Base-by-base conservation (phyloP, 2,888 invertebrate genomes). In the Drosophila affinis region DNA sequence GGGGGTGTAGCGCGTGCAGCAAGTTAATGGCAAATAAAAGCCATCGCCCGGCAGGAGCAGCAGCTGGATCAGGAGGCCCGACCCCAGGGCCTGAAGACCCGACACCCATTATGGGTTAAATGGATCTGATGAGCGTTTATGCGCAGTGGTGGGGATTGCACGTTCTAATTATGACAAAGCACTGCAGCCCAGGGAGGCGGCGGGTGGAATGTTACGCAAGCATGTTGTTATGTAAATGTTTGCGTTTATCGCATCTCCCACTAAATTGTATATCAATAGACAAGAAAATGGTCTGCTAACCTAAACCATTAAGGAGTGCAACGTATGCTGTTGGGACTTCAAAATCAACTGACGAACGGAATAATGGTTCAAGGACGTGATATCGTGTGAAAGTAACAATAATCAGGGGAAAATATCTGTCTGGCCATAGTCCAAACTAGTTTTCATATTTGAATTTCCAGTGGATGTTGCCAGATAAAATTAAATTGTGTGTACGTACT, bases 71-170 rank as follows among this genome's bases (percentile, higher is more conserved):
- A 54, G 62, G 34, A 51, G 39, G 62, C 54, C 54, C 51, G 72
- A 62, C 39, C 39, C 39, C 39, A 62, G 55, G 62, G 72, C 58
- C 58, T 52, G 58, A 69, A 51, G 46, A 55, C 74, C 73, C 67
- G 55, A 65, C 77, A 63, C 58, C 70, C 74, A 86, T 83, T 86
- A 82, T 60, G 65, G 78, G 78, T 70, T 86, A 83, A 83, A 88
- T 88, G 83, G 88, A 83, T 86, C 86, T 86, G 88, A 83, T 88
- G 86, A 83, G 87, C 88, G 86, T 80, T 83, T 79, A 78, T 80
- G 72, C 83, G 77, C 69, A 67, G 74, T 54, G 48, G 74, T 34
- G 48, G 49, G 46, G 56, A 64, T 69, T 54, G 62, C 63, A 70
- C 75, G 63, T 76, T 86, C 78, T 82, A 83, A 82, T 86, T 85